Percentiles rank a stretch among this genome's conserved stretches.
Conservation (phyloP, 1,140 invertebrate genomes). For the Elymnias hypermnestra region DNA sequence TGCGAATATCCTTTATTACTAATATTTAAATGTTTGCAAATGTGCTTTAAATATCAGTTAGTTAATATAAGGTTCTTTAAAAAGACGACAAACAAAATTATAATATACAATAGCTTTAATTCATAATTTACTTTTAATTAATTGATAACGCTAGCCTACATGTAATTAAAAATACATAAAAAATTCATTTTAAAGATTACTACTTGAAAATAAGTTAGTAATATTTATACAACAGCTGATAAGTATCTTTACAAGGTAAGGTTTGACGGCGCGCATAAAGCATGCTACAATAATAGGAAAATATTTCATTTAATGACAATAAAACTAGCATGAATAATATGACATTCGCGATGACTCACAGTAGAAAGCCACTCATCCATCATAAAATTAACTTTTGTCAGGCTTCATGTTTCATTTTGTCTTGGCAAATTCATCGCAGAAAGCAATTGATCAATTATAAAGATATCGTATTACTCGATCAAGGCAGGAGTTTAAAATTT, state of each 20-base stretch:
- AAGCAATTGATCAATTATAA: background rate
- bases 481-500: background rate
- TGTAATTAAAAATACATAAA: too few species aligned
- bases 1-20: too few species aligned
- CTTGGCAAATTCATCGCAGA: background rate
- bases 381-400: background rate
- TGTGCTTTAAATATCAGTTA: too few species aligned
- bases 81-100: too few species aligned
- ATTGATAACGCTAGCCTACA: too few species aligned
- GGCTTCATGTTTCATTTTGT: background rate
- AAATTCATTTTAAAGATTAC: too few species aligned
- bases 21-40: too few species aligned
- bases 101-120: too few species aligned
- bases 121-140: too few species aligned
- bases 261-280: constrained; percentile 10
- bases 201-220: too few species aligned
- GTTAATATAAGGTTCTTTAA: too few species aligned
- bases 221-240: constrained; percentile 2
- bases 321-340: constrained; percentile 10
- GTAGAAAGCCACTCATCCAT: constrained; percentile 7
- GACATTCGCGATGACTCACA: constrained; percentile 14
- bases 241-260: constrained; percentile 18
- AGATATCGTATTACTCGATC: background rate
- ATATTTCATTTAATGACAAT: constrained; percentile 1
- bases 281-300: constrained; percentile 10